phyloP scores from a whole-genome alignment of 2,888 invertebrate species.

The Plebejus anna region DNA sequence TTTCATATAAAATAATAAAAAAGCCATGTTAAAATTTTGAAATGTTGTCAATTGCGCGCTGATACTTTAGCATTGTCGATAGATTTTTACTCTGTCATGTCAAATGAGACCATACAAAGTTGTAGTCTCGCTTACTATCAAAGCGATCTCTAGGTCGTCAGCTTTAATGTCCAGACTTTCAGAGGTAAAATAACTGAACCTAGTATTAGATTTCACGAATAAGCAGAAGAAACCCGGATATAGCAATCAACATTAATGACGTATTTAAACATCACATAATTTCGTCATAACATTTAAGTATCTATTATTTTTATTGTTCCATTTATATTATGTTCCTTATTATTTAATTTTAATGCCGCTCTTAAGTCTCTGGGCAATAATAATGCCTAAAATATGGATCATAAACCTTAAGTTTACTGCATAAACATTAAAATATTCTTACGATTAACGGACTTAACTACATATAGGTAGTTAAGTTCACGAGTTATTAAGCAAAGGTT shows the following conservation, averaged over 20 bases:
- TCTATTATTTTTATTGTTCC: background rate
- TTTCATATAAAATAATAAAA: too few relatives aligned
- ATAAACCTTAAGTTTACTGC: background rate
- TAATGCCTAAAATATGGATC: conserved; percentile 1
- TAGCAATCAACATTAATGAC: background rate
- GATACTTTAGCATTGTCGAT: background rate
- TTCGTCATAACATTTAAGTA: background rate
- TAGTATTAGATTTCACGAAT: background rate
- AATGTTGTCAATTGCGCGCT: conserved; percentile 33
- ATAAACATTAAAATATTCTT: background rate
- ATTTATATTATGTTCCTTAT: background rate
- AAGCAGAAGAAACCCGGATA: background rate
- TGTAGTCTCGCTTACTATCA: too few relatives aligned
- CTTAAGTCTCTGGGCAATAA: background rate
- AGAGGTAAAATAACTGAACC: background rate
- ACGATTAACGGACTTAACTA: background rate
- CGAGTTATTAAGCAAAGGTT: background rate
- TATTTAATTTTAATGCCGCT: background rate
- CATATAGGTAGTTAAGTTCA: background rate
- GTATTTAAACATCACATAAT: conserved; percentile 4
- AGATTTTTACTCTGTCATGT: background rate
- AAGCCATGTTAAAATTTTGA: background rate
- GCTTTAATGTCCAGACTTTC: background rate
- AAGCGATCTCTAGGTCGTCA: too few relatives aligned
- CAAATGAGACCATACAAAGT: background rate